Base-by-base conservation (phyloP, 1,140 invertebrate genomes). In the Heliothis virescens region DNA sequence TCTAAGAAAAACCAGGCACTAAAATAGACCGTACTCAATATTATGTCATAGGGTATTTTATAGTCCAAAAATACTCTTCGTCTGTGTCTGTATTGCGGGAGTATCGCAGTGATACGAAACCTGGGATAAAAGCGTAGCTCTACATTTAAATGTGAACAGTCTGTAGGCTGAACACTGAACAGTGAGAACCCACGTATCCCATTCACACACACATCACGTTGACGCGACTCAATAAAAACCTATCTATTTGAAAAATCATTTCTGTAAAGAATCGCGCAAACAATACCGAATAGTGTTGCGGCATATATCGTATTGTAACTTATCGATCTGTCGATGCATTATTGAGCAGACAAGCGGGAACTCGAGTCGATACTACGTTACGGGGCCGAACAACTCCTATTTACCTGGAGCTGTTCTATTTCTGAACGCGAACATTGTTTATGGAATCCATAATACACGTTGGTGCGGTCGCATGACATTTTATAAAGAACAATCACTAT, bases 291-390 rank as follows among this genome's bases (percentile, higher is more conserved):
- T 76, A 76, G 82, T 83, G 81, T 73, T 85, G 84, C 76, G 76
- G 82, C 65, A 63, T 47, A 81, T 65, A 63, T 76, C 50, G 82
- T 71, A 74, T 75, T 80, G 79, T 83, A 83, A 83, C 55, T 80
- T 90, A 92, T 93, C 90, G 90, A 93, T 90, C 85, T 79, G 75
- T 60, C 83, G 86, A 80, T 93, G 89, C 86, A 93, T 93, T 92
- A 92, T 93, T 93, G 88, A 93, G 83, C 59, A 79, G 80, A 75
- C 82, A 79, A 82, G 78, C 84, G 79, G 79, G 80, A 83, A 86
- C 84, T 52, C 82, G 83, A 86, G 73, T 80, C 75, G 77, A 79
- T 84, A 85, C 53, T 79, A 73, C 34, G 65, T 50, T 60, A 50
- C 50, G 72, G 53, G 63, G 47, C 82, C 59, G 86, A 82, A 81